Conservation (phyloP, 2,113 vertebrate species). For the Apaloderma vittatum region DNA sequence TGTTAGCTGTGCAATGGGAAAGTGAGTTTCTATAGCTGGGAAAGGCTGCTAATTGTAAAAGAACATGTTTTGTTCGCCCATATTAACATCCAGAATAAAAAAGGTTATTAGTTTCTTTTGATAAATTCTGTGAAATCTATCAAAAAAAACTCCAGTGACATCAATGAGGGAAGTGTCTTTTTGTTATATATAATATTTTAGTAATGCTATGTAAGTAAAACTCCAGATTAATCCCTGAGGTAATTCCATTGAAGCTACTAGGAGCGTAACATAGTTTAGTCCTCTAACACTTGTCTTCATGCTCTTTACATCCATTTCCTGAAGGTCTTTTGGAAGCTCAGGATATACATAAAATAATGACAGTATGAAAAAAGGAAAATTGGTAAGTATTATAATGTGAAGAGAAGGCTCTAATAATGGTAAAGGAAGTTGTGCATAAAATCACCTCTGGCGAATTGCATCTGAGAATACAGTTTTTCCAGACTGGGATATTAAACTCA, state of each 20-base stretch:
- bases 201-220: neutral
- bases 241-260: neutral
- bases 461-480: neutral
- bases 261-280: neutral
- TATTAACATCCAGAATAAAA: neutral
- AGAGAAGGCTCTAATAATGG: neutral
- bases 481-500: neutral
- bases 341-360: neutral
- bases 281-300: neutral
- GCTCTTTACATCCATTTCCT: neutral
- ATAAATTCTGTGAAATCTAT: conserved; percentile 2
- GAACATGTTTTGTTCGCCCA: neutral
- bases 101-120: neutral
- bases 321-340: neutral
- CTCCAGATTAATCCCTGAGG: neutral
- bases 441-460: neutral
- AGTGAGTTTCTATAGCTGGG: neutral
- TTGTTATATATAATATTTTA: neutral
- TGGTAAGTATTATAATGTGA: neutral
- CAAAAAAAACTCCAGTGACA: neutral
- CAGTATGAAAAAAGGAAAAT: neutral
- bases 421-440: neutral
- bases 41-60: neutral
- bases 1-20: neutral
- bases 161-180: neutral